A percentile compares a stretch with the other conserved stretches of the same genome.
phyloP scores from a whole-genome alignment of 2,797 vertebrate genomes.

The Peromyscus nudipes region DNA sequence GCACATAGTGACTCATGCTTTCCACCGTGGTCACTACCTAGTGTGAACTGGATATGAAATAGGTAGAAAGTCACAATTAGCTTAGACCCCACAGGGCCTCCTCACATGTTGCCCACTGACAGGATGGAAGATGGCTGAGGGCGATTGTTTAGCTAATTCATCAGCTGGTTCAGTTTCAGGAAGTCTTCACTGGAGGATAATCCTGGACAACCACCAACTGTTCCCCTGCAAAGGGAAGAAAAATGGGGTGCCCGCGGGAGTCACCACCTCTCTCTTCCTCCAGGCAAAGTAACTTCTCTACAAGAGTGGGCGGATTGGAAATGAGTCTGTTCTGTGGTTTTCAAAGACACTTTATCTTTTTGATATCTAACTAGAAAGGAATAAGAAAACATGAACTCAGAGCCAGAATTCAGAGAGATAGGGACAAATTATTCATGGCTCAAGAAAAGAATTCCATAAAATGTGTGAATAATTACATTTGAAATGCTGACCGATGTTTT shows the following conservation, averaged over 20 bases:
- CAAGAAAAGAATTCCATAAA: conserved; percentile 56
- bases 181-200: not conserved
- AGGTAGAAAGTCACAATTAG: not conserved
- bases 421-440: conserved; percentile 63
- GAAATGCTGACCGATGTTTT: conserved; percentile 63
- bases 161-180: not conserved
- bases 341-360: conserved; percentile 70
- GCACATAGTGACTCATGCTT: not conserved
- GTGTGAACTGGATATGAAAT: not conserved
- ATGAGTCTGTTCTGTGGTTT: conserved; percentile 32
- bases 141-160: not conserved
- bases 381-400: conserved; percentile 57
- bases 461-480: conserved; percentile 70
- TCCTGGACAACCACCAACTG: not conserved
- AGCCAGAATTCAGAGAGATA: conserved; percentile 71
- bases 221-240: not conserved
- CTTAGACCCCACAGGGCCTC: not conserved
- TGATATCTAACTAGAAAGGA: conserved; percentile 61
- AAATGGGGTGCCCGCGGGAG: not conserved
- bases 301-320: conserved; percentile 22
- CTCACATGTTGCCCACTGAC: not conserved
- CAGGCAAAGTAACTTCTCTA: conserved; percentile 32
- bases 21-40: not conserved
- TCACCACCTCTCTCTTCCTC: not conserved
- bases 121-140: not conserved